phyloP scores from a whole-genome alignment of 2,888 invertebrate species.

The Osmoderma eremita region DNA sequence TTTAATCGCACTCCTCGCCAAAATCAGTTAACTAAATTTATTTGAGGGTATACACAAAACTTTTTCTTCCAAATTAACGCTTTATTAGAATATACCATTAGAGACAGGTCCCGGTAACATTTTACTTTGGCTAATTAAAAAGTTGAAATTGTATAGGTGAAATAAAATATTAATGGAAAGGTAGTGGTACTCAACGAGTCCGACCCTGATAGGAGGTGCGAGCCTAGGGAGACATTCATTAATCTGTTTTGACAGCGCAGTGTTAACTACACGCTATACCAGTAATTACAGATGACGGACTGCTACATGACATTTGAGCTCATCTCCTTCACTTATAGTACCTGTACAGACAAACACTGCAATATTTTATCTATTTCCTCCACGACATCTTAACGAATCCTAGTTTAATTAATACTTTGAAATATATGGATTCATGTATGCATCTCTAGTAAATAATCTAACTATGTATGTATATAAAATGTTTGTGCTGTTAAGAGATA shows the following conservation, averaged over 20 bases:
- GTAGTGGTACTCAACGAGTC: conserved; percentile 34
- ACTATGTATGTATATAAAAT: too few species aligned
- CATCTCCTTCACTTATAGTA: conserved; percentile 41
- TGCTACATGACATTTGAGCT: conserved; percentile 53
- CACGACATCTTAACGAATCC: too few species aligned
- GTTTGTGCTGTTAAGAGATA: conserved; percentile 15
- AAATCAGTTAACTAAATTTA: conserved; percentile 25
- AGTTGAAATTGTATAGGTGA: conserved; percentile 39
- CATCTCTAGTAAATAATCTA: too few species aligned
- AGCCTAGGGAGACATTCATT: conserved; percentile 64
- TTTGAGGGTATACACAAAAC: not conserved
- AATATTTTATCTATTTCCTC: conserved; percentile 9
- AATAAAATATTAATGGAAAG: conserved; percentile 45
- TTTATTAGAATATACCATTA: not conserved
- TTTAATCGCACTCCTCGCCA: not conserved
- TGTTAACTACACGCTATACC: conserved; percentile 65
- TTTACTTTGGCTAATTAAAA: conserved; percentile 42
- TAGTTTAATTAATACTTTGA: too few species aligned
- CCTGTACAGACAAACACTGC: not conserved
- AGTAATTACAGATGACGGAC: conserved; percentile 65
- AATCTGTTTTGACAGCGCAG: conserved; percentile 65
- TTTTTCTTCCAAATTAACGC: conserved; percentile 7
- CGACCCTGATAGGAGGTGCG: conserved; percentile 47
- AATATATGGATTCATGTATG: too few species aligned
- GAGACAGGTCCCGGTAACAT: conserved; percentile 17